Conservation (phyloP, 2,888 invertebrate genomes). For the Eupeodes latifasciatus region DNA sequence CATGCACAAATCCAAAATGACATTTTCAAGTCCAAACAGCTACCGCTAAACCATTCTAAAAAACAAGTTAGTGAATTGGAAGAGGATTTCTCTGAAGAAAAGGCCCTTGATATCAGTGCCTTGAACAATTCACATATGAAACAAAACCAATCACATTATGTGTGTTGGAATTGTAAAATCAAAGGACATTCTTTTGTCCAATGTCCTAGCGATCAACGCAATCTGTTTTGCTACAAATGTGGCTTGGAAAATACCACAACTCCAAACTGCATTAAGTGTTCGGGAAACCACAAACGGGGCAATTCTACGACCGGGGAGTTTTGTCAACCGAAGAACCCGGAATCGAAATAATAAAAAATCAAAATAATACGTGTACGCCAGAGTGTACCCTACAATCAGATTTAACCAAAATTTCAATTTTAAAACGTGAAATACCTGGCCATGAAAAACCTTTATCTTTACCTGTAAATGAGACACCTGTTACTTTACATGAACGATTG, state of each 20-base stretch:
- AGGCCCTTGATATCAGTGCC: neutral
- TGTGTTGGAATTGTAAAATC: conserved; percentile 20
- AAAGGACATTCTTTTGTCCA: neutral
- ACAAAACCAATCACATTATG: neutral
- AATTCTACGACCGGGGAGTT: too few relatives aligned
- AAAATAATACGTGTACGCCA: too few relatives aligned
- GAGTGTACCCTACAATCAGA: too few relatives aligned
- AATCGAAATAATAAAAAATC: too few relatives aligned
- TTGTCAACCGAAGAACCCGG: too few relatives aligned
- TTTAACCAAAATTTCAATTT: neutral
- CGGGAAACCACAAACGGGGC: too few relatives aligned
- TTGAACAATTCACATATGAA: neutral
- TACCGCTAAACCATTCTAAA: neutral
- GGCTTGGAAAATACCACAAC: too few relatives aligned
- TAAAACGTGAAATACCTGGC: neutral
- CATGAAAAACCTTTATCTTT: neutral
- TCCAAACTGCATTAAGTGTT: too few relatives aligned
- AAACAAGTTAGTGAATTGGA: neutral
- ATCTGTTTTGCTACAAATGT: too few relatives aligned
- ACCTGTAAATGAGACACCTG: neutral
- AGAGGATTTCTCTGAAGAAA: neutral
- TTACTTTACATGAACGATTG: conserved; percentile 14
- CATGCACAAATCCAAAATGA: neutral
- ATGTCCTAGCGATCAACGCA: too few relatives aligned
- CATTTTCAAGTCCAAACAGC: neutral